Conservation (phyloP, 2,888 invertebrate genomes). For the Caenorhabditis zanzibari region DNA sequence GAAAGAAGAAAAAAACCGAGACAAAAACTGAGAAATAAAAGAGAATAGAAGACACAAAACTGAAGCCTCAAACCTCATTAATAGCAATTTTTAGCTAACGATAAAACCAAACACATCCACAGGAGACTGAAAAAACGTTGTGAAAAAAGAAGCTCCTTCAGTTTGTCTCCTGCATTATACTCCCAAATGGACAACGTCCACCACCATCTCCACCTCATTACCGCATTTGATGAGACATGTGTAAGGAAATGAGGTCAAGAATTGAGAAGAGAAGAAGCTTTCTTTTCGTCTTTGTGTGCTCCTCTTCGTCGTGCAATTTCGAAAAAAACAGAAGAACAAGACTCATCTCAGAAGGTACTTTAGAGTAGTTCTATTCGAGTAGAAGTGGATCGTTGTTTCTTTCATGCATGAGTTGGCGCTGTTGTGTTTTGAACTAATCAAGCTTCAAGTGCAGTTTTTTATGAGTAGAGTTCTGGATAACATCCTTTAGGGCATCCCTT, state of each 20-base stretch:
- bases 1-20: no score
- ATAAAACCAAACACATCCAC: background rate
- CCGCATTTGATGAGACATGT: slow-evolving; percentile 50
- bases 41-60: no score
- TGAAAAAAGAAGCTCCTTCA: background rate
- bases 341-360: slow-evolving; percentile 37
- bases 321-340: background rate
- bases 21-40: background rate
- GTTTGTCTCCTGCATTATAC: slow-evolving; percentile 13
- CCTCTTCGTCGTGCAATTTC: slow-evolving; percentile 16
- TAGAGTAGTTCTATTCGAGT: slow-evolving; percentile 22
- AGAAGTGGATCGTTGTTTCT: slow-evolving; percentile 28
- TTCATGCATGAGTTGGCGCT: slow-evolving; percentile 29
- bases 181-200: slow-evolving; percentile 2
- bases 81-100: no score
- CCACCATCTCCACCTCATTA: slow-evolving; percentile 44
- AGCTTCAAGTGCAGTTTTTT: slow-evolving; percentile 25
- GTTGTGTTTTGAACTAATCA: slow-evolving; percentile 40
- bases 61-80: no score
- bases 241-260: slow-evolving; percentile 60
- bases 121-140: background rate
- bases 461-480: background rate
- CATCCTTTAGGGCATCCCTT: background rate
- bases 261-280: slow-evolving; percentile 11
- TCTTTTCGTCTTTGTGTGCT: slow-evolving; percentile 12